Base-by-base conservation (phyloP, 2,888 invertebrate species). In the Leuctra nigra region DNA sequence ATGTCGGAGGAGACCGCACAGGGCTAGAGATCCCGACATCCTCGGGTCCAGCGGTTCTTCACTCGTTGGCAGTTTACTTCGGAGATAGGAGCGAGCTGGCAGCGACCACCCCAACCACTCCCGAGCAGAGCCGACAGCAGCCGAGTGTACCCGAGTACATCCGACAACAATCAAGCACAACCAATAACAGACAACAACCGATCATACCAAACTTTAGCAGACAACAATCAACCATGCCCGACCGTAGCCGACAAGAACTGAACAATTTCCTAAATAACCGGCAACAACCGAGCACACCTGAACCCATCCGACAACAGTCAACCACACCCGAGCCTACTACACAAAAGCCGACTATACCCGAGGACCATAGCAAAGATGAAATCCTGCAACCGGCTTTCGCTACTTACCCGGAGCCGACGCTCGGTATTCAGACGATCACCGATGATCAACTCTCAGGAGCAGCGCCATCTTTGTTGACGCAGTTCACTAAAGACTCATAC, bases 61-160 rank as follows among this genome's bases (percentile, higher is more conserved):
- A 87, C 63, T 86, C 88, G 0, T 69, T 91, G 44, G 89, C 90
- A 1, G 79, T 87, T 62, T 91, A 90, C 67, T 90, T 89, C 67
- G 88, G 88, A 2, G 83, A 83, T 7, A 82, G 83, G 62, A 75
- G 82, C 59, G 83, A 83, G 60, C 54, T 22, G 48, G 41, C 7
- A 55, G 53, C 18, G 59, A 59, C 41, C 52, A 53, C 18, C 18
- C 39, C 39, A 20, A 39, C 25, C n/a, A n/a, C n/a, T n/a, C n/a
- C n/a, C n/a, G n/a, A n/a, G n/a, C n/a, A n/a, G n/a, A n/a, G n/a
- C n/a, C n/a, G n/a, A 11, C n/a, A n/a, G n/a, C 18, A 41, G 50
- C 50, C 50, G 33, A 18, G 18, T 9, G 35, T 35, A 22, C 33
- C 50, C n/a, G 50, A 50, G 2, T 4, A n/a, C 25, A n/a, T n/a